Conservation (phyloP, 2,888 invertebrate species). For the Zaprionus obscuricornis region DNA sequence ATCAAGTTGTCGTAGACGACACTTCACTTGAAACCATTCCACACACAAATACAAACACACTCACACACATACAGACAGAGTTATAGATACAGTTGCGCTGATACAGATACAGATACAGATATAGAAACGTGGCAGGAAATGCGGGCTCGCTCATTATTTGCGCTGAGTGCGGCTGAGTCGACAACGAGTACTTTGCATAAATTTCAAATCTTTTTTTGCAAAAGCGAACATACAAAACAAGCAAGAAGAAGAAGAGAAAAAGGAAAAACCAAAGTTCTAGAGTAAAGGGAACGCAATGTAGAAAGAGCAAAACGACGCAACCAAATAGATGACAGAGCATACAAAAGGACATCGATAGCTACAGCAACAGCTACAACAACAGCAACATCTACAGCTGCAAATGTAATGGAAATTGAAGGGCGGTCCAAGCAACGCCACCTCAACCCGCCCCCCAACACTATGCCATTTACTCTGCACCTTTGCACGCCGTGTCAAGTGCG, state of each 20-base stretch:
- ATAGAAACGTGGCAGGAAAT: constrained; percentile 74
- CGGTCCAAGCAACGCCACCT: constrained; percentile 31
- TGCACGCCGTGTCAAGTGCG: constrained; percentile 72
- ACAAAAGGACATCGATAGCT: constrained; percentile 82
- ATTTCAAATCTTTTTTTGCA: constrained; percentile 64
- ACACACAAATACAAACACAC: not conserved
- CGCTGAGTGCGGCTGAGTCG: constrained; percentile 71
- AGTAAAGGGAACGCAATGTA: no score
- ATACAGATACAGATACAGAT: constrained; percentile 45
- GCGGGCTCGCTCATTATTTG: constrained; percentile 79
- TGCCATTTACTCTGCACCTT: constrained; percentile 66
- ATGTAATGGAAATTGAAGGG: constrained; percentile 77
- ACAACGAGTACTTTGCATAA: constrained; percentile 76
- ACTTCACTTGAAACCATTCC: constrained; percentile 44
- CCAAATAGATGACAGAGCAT: constrained; percentile 66
- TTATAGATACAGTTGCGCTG: constrained; percentile 19
- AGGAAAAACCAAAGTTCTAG: no score
- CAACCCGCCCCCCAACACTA: not conserved
- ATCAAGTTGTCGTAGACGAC: constrained; percentile 68
- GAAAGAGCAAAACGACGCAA: no score
- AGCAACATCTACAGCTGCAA: constrained; percentile 50
- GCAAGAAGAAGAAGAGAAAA: constrained; percentile 26
- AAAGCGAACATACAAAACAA: constrained; percentile 33
- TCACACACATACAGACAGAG: constrained; percentile 21
- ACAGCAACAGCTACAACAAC: no score